Evolutionary conservation across 1,140 invertebrate species (phyloP).

Genomic region (Calliphora vicina): DNA sequence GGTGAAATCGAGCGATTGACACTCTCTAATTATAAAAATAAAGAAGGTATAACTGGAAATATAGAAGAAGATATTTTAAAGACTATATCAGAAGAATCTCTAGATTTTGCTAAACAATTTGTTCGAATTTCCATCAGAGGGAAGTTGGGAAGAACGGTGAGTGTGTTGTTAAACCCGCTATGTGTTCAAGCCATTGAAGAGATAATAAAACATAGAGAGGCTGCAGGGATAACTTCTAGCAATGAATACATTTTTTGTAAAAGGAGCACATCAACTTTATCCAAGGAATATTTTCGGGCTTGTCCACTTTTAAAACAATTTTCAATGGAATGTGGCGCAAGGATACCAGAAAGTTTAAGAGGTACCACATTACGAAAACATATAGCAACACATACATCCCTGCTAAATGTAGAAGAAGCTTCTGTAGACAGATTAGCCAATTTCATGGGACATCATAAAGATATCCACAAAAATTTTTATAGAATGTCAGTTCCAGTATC

Average conservation of each 20-base stretch:
- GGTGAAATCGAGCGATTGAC: neutral
- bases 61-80: neutral
- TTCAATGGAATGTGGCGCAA: neutral
- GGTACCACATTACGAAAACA: constrained; percentile 2
- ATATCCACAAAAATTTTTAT: neutral
- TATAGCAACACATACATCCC: constrained; percentile 10
- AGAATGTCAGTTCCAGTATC: neutral
- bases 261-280: neutral
- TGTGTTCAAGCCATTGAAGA: neutral
- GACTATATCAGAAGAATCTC: neutral
- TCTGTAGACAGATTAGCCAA: constrained; percentile 1
- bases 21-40: neutral
- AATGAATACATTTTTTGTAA: constrained; percentile 4
- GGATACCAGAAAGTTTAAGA: neutral
- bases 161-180: neutral
- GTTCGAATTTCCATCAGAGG: neutral
- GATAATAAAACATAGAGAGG: neutral
- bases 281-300: neutral
- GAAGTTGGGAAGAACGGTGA: neutral
- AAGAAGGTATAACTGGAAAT: neutral
- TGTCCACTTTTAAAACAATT: neutral
- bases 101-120: neutral
- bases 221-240: neutral
- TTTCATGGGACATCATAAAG: constrained; percentile 10
- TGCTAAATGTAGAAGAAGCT: too few relatives aligned